These are phyloP conservation scores for Sternarchorhynchus goeldii DNA, from an alignment of 2,797 vertebrate species.

Conservation along the genomic window DNA sequence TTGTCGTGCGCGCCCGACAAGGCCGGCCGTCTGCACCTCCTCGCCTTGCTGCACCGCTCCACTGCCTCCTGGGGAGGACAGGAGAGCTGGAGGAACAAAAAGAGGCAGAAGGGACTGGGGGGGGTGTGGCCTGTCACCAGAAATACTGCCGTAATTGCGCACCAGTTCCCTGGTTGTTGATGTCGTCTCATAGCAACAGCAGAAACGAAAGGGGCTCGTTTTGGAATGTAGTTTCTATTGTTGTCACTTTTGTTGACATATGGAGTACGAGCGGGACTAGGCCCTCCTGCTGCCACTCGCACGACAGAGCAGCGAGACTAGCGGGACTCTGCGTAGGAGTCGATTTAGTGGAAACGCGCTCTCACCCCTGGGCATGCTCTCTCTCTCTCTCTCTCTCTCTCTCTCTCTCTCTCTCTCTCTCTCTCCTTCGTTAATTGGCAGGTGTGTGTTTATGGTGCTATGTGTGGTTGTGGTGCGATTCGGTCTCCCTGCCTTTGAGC, in stretches of 20 bases:
- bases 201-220: slow-evolving; percentile 61
- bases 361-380: not conserved
- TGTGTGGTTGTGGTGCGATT: not conserved
- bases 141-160: slow-evolving; percentile 74
- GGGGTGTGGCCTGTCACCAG: slow-evolving; percentile 61
- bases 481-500: not conserved
- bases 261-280: not conserved
- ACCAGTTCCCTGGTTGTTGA: slow-evolving; percentile 67
- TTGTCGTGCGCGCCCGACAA: slow-evolving; percentile 64
- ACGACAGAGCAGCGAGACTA: not conserved
- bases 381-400: not conserved
- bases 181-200: slow-evolving; percentile 65
- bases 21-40: slow-evolving; percentile 68
- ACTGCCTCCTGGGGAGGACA: slow-evolving; percentile 37
- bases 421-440: not conserved
- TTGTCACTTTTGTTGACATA: slow-evolving; percentile 61
- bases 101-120: slow-evolving; percentile 58
- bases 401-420: not conserved
- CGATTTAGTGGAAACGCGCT: slow-evolving; percentile 3
- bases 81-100: slow-evolving; percentile 18
- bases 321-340: not conserved
- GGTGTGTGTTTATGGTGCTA: not conserved
- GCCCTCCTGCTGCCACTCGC: not conserved
- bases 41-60: slow-evolving; percentile 52
- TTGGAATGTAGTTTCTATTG: slow-evolving; percentile 62